A percentile compares a stretch with the other conserved stretches of the same genome.
These are phyloP conservation scores for Elymnias hypermnestra DNA, from an alignment of 1,140 invertebrate genomes.

Conservation along the genomic window DNA sequence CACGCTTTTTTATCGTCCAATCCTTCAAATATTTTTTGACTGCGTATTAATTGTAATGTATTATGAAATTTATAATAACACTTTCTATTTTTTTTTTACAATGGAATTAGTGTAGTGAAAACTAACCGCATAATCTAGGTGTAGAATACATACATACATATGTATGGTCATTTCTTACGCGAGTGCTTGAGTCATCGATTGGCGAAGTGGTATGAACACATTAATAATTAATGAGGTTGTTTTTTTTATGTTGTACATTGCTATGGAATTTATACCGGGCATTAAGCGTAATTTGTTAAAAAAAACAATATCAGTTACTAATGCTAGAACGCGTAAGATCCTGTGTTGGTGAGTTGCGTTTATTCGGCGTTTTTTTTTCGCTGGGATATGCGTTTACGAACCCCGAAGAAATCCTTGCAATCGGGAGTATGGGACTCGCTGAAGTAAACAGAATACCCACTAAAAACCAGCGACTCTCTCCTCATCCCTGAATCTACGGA, in stretches of 20 bases:
- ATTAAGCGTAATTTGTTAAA: neutral
- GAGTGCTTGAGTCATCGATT: neutral
- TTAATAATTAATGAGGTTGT: conserved; percentile 1
- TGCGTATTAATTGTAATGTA: too few relatives aligned
- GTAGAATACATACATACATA: neutral
- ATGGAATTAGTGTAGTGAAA: neutral
- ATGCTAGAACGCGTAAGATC: neutral
- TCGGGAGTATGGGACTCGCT: too few relatives aligned
- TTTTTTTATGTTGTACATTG: neutral
- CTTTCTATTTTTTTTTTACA: neutral
- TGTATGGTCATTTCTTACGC: neutral
- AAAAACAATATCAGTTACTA: neutral
- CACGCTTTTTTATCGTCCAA: too few relatives aligned
- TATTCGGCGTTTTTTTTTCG: too few relatives aligned
- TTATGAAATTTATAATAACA: neutral
- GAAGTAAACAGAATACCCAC: too few relatives aligned
- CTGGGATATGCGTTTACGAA: too few relatives aligned
- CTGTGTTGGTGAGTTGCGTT: neutral
- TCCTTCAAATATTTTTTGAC: too few relatives aligned
- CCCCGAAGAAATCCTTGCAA: too few relatives aligned
- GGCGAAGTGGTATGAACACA: neutral
- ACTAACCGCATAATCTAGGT: neutral
- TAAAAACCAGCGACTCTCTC: too few relatives aligned
- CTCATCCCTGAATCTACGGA: too few relatives aligned
- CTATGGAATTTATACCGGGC: neutral